Percentiles rank a stretch among this genome's conserved stretches.
Evolutionary conservation across 2,797 vertebrate genomes (phyloP).

Genomic region (Sebastes matsubarae): DNA sequence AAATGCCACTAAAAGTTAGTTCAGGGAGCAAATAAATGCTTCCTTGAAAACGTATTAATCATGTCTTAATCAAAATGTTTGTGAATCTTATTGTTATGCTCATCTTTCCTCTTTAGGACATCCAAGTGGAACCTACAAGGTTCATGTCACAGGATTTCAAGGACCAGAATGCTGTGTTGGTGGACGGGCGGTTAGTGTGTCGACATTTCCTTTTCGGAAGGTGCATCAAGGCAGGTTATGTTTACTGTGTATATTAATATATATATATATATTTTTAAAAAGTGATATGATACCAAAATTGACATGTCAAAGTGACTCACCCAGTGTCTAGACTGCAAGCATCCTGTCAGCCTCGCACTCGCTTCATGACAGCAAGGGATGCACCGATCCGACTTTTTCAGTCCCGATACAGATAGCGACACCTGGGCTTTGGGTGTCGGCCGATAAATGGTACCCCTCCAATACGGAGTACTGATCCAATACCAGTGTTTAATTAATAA

Average conservation of each 20-base stretch:
- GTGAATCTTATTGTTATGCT: neutral
- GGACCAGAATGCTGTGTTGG: constrained; percentile 86
- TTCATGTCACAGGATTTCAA: constrained; percentile 91
- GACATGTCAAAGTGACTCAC: neutral
- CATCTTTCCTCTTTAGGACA: constrained; percentile 34
- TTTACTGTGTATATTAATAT: neutral
- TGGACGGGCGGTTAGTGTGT: constrained; percentile 90
- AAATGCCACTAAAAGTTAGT: neutral
- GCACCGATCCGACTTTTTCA: too few relatives aligned
- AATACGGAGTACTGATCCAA: too few relatives aligned
- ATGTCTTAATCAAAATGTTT: neutral
- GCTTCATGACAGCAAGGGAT: too few relatives aligned
- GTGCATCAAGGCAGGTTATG: constrained; percentile 86
- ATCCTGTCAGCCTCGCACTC: too few relatives aligned
- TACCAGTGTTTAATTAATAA: too few relatives aligned
- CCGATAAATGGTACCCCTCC: too few relatives aligned
- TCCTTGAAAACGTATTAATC: neutral
- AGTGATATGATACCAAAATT: neutral
- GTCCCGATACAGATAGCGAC: too few relatives aligned
- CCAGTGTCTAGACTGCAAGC: too few relatives aligned
- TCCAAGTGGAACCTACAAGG: constrained; percentile 61
- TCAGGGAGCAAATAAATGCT: neutral
- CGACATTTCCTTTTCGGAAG: constrained; percentile 88
- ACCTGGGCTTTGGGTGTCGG: too few relatives aligned
- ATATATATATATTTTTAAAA: neutral